phyloP scores from a whole-genome alignment of 2,113 vertebrate genomes.

The Clinocottus analis region DNA sequence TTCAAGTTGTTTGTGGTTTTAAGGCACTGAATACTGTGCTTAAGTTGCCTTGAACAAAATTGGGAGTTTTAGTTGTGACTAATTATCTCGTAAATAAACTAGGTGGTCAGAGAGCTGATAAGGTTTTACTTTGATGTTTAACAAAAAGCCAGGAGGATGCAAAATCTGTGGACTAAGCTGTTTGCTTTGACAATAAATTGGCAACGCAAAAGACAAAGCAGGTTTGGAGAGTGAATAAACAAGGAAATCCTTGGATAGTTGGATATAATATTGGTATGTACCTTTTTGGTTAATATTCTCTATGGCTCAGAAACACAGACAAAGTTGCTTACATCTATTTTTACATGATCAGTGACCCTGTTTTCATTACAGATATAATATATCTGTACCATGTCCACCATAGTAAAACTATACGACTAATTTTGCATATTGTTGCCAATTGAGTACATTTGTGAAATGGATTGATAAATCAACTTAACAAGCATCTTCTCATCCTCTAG shows the following conservation, averaged over 20 bases:
- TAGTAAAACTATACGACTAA: neutral
- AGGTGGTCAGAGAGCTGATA: neutral
- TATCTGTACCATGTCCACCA: neutral
- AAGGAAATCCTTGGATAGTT: neutral
- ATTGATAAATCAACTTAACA: slow-evolving; percentile 15
- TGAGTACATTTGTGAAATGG: neutral
- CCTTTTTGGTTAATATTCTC: neutral
- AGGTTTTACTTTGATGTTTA: neutral
- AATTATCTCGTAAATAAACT: neutral
- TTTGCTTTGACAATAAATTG: no score
- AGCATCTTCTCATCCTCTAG: neutral
- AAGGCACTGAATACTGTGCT: neutral
- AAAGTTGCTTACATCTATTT: slow-evolving; percentile 9
- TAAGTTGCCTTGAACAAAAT: slow-evolving; percentile 1
- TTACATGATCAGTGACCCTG: slow-evolving; percentile 20
- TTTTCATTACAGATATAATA: slow-evolving; percentile 10
- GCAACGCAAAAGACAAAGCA: neutral
- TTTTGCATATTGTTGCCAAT: slow-evolving; percentile 22
- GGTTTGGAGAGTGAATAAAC: neutral
- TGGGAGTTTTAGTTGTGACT: neutral
- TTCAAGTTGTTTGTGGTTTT: neutral
- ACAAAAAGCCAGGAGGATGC: neutral
- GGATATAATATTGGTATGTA: neutral
- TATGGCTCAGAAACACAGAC: slow-evolving; percentile 6
- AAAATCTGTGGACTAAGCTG: no score